Conservation (phyloP, 2,797 vertebrate species). For the Bradypodion ventrale region DNA sequence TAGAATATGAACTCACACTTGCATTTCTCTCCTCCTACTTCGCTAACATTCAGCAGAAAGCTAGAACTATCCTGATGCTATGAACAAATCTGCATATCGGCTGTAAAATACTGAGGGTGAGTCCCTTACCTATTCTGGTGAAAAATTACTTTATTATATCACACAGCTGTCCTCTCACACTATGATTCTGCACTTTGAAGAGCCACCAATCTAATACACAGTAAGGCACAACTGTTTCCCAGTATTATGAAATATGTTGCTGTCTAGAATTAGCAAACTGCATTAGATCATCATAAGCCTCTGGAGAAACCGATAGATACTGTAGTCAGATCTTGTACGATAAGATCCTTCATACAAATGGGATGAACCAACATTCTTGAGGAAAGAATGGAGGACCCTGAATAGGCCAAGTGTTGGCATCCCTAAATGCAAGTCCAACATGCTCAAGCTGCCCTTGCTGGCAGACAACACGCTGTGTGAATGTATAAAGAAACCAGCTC, state of each 20-base stretch:
- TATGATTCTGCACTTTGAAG: conserved; percentile 19
- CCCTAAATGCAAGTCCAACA: no score
- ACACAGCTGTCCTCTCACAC: background rate
- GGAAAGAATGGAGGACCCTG: no score
- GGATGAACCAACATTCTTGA: no score
- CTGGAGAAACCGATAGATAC: background rate
- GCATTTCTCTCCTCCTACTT: background rate
- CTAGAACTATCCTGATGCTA: background rate
- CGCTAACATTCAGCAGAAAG: conserved; percentile 6
- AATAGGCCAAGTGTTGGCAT: no score
- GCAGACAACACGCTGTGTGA: no score
- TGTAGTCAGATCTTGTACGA: background rate
- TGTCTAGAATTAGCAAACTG: no score
- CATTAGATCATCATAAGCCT: background rate
- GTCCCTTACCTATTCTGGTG: background rate
- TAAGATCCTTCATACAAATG: background rate
- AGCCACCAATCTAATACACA: background rate
- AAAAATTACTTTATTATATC: conserved; percentile 35
- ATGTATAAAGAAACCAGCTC: no score
- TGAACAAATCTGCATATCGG: background rate
- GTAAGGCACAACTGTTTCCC: background rate
- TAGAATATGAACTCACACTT: background rate
- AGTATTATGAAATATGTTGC: background rate
- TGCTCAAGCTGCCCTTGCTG: no score
- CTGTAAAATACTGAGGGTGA: background rate